These are phyloP conservation scores for Ammodytes marinus DNA, from an alignment of 2,113 vertebrate species.

Conservation along the genomic window DNA sequence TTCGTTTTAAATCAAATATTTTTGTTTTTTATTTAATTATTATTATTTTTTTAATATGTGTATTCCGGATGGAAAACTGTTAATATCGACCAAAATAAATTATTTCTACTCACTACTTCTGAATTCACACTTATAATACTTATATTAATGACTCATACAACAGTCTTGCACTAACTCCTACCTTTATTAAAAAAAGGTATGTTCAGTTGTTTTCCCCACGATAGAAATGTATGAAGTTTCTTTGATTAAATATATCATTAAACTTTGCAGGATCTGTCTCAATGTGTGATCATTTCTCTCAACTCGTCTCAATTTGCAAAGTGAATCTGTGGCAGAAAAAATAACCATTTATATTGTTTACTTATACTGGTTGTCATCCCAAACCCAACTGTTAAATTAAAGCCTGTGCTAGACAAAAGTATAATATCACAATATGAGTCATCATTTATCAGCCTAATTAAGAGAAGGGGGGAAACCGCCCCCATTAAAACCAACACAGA, in stretches of 20 bases:
- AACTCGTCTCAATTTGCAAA: neutral
- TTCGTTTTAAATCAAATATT: no score
- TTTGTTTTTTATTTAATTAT: no score
- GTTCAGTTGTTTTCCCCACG: neutral
- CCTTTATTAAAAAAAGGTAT: neutral
- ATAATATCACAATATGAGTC: neutral
- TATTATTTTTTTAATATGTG: no score
- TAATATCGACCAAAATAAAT: no score
- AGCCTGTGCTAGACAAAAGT: neutral
- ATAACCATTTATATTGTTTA: conserved; percentile 22
- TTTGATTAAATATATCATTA: neutral
- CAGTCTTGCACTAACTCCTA: neutral
- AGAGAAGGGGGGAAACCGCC: neutral
- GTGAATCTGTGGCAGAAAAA: neutral
- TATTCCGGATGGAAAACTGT: no score
- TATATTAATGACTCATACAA: neutral
- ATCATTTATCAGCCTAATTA: conserved; percentile 21
- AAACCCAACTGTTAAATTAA: conserved; percentile 2
- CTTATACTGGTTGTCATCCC: neutral
- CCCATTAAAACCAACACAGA: conserved; percentile 1
- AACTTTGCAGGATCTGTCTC: neutral
- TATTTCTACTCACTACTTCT: neutral
- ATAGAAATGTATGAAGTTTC: neutral
- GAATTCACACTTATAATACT: neutral
- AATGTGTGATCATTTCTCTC: neutral